Evolutionary conservation across 2,797 vertebrate species (phyloP).

Genomic region (Astyanax mexicanus): DNA sequence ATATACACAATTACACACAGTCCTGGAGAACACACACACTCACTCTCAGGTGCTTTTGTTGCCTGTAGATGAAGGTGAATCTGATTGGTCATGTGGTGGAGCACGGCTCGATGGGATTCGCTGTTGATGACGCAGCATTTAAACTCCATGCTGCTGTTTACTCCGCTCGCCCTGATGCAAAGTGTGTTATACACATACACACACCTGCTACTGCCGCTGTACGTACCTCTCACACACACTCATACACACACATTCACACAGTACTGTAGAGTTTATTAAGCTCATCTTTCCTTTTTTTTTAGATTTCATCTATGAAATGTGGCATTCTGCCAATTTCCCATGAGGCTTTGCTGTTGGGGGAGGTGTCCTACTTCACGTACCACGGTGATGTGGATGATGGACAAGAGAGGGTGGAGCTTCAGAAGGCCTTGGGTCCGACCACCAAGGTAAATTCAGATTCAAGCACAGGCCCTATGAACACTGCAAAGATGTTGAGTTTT

Average conservation of each 20-base stretch:
- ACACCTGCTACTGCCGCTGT: slow-evolving; percentile 93
- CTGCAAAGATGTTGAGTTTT: no score
- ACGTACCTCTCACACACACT: slow-evolving; percentile 84
- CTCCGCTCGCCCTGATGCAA: slow-evolving; percentile 91
- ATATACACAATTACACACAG: background rate
- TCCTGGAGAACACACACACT: background rate
- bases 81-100: slow-evolving; percentile 94
- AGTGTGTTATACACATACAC: slow-evolving; percentile 92
- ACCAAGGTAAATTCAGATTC: slow-evolving; percentile 98
- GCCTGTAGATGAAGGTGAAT: slow-evolving; percentile 91
- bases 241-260: slow-evolving; percentile 55
- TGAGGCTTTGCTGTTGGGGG: slow-evolving; percentile 94
- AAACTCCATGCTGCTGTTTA: slow-evolving; percentile 93
- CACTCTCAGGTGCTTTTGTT: background rate
- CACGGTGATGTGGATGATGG: slow-evolving; percentile 93
- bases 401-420: slow-evolving; percentile 93
- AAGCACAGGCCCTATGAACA: no score
- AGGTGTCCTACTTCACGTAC: slow-evolving; percentile 91
- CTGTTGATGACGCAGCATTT: slow-evolving; percentile 88
- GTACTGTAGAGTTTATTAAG: slow-evolving; percentile 26
- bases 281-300: slow-evolving; percentile 57
- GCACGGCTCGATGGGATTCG: slow-evolving; percentile 87
- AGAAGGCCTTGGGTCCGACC: slow-evolving; percentile 93
- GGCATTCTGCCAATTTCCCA: slow-evolving; percentile 97
- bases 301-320: slow-evolving; percentile 99